Conservation (phyloP, 2,797 vertebrate species). For the Lacerta agilis region DNA sequence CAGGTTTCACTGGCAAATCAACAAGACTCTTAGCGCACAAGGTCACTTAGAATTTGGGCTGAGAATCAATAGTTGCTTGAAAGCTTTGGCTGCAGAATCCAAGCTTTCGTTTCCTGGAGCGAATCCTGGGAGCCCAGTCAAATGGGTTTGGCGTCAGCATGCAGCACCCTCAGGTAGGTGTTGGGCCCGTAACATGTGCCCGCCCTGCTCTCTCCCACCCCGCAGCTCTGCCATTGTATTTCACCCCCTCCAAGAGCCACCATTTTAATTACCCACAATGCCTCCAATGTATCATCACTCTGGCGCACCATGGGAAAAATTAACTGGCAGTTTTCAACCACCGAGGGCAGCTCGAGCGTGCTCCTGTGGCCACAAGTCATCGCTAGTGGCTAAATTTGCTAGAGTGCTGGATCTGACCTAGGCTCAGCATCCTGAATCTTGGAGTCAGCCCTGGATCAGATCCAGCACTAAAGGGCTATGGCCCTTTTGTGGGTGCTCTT, state of each 20-base stretch:
- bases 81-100: not conserved
- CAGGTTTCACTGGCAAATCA: not conserved
- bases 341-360: too few species aligned
- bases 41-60: not conserved
- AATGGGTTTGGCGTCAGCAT: not conserved
- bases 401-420: not conserved
- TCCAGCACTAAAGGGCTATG: not conserved
- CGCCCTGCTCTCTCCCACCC: not conserved
- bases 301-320: too few species aligned
- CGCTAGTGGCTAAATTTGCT: too few species aligned
- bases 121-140: not conserved
- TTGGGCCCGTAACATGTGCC: not conserved
- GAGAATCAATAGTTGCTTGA: not conserved
- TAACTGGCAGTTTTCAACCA: too few species aligned
- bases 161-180: too few species aligned
- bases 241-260: too few species aligned
- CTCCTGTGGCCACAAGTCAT: too few species aligned
- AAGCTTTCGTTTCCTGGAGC: not conserved
- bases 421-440: not conserved
- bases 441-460: not conserved
- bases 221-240: not conserved
- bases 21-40: not conserved
- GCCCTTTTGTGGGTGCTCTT: not conserved
- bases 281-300: too few species aligned
- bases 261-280: not conserved